These are phyloP conservation scores for Capra hircus DNA, from an alignment of 2,113 vertebrate species.

Conservation along the genomic window DNA sequence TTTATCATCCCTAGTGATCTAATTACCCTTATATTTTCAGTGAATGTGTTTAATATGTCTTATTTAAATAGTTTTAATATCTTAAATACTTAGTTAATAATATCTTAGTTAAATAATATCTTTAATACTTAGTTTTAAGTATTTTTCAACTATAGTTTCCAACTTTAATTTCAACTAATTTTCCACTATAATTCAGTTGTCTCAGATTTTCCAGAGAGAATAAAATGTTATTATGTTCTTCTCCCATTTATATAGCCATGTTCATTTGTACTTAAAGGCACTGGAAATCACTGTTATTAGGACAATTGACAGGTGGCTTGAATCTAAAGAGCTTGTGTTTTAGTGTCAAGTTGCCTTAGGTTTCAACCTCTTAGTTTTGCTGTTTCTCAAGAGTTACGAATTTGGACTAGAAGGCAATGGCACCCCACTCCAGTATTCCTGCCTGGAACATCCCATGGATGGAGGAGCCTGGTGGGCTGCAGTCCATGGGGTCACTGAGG, in stretches of 20 bases:
- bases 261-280: neutral
- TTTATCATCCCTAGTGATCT: neutral
- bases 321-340: neutral
- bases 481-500: too few species aligned
- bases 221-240: neutral
- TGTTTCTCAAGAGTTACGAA: neutral
- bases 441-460: too few species aligned
- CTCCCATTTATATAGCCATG: neutral
- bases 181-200: neutral
- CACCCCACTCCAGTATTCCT: too few species aligned
- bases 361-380: neutral
- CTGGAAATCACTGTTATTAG: neutral
- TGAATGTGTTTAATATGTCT: neutral
- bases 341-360: neutral
- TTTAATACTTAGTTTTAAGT: neutral
- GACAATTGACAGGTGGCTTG: neutral
- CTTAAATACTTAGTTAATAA: neutral
- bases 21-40: conserved; percentile 8
- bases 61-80: neutral
- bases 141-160: neutral
- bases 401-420: neutral
- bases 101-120: too few species aligned
- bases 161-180: neutral
- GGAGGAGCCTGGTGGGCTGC: too few species aligned
- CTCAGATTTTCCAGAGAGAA: neutral